Conservation (phyloP, 1,140 invertebrate species). For the Campoletis sonorensis region DNA sequence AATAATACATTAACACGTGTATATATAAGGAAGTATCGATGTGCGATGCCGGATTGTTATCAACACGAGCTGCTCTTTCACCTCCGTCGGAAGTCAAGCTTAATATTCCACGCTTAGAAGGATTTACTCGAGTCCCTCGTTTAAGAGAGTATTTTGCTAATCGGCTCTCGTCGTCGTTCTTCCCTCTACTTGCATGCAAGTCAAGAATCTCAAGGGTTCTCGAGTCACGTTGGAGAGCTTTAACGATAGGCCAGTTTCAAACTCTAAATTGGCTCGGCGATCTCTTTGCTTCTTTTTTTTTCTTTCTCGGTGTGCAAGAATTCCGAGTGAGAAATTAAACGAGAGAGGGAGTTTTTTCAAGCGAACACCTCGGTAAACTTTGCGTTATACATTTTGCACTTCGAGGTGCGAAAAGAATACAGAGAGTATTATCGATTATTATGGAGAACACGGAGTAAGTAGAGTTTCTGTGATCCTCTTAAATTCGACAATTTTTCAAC, state of each 20-base stretch:
- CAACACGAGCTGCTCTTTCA: background rate
- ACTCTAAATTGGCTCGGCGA: background rate
- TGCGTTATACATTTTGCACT: background rate
- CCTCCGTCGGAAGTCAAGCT: background rate
- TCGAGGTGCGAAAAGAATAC: background rate
- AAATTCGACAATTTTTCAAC: no score
- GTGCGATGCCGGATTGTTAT: background rate
- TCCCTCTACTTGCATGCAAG: conserved; percentile 13
- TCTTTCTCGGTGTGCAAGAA: background rate
- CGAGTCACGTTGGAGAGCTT: conserved; percentile 6
- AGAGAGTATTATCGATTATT: background rate
- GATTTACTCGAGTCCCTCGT: conserved; percentile 7
- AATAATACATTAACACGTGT: background rate
- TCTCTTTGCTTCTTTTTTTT: background rate
- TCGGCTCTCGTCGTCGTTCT: background rate
- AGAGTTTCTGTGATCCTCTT: no score
- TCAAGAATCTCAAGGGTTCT: conserved; percentile 37
- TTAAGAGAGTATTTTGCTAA: conserved; percentile 5
- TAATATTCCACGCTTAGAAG: conserved; percentile 24
- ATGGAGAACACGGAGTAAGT: no score
- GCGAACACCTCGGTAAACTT: background rate
- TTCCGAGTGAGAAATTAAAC: conserved; percentile 11
- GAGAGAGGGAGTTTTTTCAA: background rate
- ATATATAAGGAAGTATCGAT: background rate
- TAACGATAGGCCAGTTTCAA: conserved; percentile 33